Percentiles rank a stretch among this genome's conserved stretches.
phyloP scores from a whole-genome alignment of 2,888 invertebrate genomes.

The Clivina fossor region DNA sequence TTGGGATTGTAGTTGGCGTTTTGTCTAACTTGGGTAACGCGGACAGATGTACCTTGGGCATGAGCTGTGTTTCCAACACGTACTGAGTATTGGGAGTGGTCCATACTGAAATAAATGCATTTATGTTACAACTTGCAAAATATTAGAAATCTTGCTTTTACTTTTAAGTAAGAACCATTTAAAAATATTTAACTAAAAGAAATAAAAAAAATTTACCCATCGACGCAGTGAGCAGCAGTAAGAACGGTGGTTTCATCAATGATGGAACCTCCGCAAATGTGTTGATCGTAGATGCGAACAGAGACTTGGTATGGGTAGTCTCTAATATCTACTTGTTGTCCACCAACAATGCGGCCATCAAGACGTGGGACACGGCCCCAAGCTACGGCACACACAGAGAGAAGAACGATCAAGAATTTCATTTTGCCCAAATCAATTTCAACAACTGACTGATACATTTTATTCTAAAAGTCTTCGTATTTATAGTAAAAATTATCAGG shows the following conservation, averaged over 20 bases:
- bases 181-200: not conserved
- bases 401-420: not conserved
- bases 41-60: not conserved
- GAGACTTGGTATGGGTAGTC: constrained; percentile 14
- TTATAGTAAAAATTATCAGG: too few species aligned
- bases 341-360: constrained; percentile 15
- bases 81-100: not conserved
- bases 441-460: too few species aligned
- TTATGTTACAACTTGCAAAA: not conserved
- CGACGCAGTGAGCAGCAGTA: constrained; percentile 12
- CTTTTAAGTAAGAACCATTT: too few species aligned
- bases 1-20: constrained; percentile 2
- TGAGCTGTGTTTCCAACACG: constrained; percentile 1
- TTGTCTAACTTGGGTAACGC: constrained; percentile 4
- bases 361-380: not conserved
- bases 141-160: not conserved
- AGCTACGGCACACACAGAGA: not conserved
- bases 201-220: not conserved
- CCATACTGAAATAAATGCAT: not conserved
- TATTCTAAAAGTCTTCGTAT: too few species aligned
- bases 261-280: constrained; percentile 16
- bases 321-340: not conserved
- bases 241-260: constrained; percentile 9
- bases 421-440: too few species aligned
- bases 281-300: constrained; percentile 13